Conservation (phyloP, 1,140 invertebrate genomes). For the Bacillus rossius region DNA sequence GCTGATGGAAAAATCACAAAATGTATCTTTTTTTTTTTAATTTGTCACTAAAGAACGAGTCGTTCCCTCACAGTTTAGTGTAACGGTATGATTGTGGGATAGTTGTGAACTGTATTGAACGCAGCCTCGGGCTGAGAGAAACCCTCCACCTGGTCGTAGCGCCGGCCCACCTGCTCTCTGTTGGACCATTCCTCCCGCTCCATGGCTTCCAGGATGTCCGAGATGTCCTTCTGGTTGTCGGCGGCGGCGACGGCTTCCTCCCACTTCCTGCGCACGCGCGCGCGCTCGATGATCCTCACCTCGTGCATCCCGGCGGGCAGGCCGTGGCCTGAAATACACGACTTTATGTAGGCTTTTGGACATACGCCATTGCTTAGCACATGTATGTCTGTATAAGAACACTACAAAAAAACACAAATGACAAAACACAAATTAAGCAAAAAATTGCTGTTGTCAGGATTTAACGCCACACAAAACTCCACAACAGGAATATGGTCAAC, state of each 20-base stretch:
- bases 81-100: no score
- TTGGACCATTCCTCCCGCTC: slow-evolving; percentile 59
- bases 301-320: slow-evolving; percentile 58
- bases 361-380: background rate
- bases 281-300: slow-evolving; percentile 55
- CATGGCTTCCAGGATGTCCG: slow-evolving; percentile 54
- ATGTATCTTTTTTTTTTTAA: no score
- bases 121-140: no score
- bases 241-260: slow-evolving; percentile 48
- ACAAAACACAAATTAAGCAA: no score
- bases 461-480: no score
- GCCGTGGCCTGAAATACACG: slow-evolving; percentile 37
- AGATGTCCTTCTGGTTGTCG: slow-evolving; percentile 45
- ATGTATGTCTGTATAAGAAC: background rate
- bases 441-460: no score
- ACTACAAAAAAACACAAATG: background rate
- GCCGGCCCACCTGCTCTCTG: slow-evolving; percentile 51
- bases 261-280: slow-evolving; percentile 51
- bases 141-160: no score
- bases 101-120: no score
- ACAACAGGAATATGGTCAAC: no score
- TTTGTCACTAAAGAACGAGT: no score
- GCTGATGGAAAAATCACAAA: no score
- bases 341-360: background rate
- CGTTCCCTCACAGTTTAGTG: no score